These are phyloP conservation scores for Plagodis pulveraria DNA, from an alignment of 2,888 invertebrate species.

Conservation along the genomic window DNA sequence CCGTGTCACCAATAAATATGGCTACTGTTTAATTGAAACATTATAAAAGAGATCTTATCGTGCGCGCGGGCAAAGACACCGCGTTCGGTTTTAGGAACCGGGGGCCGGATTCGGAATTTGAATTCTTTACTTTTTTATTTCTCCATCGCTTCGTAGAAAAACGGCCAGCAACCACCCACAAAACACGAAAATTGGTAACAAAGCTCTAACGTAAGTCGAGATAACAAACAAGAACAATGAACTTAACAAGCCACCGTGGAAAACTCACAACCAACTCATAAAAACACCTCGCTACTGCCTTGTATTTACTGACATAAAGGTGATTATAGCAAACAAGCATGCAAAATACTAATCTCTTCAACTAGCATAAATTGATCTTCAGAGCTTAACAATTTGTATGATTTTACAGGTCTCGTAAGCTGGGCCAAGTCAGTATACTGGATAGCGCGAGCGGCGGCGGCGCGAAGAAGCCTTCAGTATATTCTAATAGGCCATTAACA, in stretches of 20 bases:
- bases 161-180: conserved; percentile 49
- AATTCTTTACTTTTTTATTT: conserved; percentile 38
- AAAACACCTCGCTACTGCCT: neutral
- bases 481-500: conserved; percentile 85
- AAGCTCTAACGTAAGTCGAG: conserved; percentile 50
- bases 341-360: conserved; percentile 30
- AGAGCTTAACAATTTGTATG: neutral
- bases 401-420: conserved; percentile 32
- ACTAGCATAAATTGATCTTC: conserved; percentile 52
- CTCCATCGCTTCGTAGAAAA: conserved; percentile 30
- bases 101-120: conserved; percentile 47
- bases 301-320: conserved; percentile 12
- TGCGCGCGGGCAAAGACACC: conserved; percentile 66
- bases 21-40: conserved; percentile 85
- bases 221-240: conserved; percentile 66
- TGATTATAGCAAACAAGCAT: conserved; percentile 33
- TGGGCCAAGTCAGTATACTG: conserved; percentile 50
- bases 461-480: conserved; percentile 72
- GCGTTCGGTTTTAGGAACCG: conserved; percentile 64
- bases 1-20: conserved; percentile 77
- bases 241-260: conserved; percentile 71
- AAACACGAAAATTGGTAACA: conserved; percentile 59
- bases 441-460: conserved; percentile 57
- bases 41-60: conserved; percentile 79
- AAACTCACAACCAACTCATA: conserved; percentile 42